phyloP scores from a whole-genome alignment of 2,797 vertebrate species.

The Premnoplex brunnescens region DNA sequence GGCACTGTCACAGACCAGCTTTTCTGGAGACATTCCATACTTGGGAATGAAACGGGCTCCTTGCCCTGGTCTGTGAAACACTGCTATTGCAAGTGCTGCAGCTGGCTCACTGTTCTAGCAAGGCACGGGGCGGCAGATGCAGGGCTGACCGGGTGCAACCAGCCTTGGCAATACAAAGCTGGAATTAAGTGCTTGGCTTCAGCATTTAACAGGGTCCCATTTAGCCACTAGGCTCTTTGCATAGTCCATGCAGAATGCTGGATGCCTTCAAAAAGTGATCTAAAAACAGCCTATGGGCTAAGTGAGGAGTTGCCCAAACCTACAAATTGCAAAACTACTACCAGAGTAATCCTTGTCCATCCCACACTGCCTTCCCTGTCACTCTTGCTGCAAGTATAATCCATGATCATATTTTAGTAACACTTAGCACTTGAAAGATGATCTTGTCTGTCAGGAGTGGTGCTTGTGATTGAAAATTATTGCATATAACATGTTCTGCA shows the following conservation, averaged over 20 bases:
- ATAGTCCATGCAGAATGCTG: background rate
- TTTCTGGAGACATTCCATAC: background rate
- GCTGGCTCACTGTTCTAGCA: background rate
- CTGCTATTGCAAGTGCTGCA: background rate
- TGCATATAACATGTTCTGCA: conserved; percentile 5
- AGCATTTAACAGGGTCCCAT: background rate
- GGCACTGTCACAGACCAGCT: background rate
- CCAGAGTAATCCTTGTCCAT: background rate
- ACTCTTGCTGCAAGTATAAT: background rate
- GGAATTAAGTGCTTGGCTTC: background rate
- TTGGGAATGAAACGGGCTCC: background rate
- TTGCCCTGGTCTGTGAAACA: background rate
- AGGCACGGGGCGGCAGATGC: background rate
- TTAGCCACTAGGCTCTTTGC: background rate
- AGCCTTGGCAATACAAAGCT: background rate
- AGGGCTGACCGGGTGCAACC: background rate
- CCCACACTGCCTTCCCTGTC: background rate
- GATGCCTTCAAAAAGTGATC: background rate
- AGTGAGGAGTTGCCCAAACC: background rate
- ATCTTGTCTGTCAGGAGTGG: background rate
- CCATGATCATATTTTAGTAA: background rate
- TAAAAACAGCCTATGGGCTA: background rate
- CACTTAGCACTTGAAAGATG: conserved; percentile 9
- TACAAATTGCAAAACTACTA: background rate
- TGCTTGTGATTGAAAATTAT: conserved; percentile 40